Base-by-base conservation (phyloP, 2,113 vertebrate species). In the Hymenochirus boettgeri region DNA sequence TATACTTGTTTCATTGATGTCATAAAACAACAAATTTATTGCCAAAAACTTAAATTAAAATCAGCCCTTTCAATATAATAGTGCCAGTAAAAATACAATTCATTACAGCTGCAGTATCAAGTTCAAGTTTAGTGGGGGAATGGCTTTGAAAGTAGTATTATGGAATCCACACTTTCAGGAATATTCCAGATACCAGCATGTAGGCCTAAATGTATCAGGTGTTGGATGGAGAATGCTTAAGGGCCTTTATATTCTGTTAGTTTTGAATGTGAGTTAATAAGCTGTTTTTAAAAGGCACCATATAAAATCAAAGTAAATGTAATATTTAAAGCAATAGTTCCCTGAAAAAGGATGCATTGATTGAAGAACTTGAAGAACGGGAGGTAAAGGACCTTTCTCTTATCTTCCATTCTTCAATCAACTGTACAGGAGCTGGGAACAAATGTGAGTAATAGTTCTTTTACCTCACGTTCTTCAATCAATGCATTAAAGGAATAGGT, bases 1-100 rank as follows among this genome's bases (percentile, higher is more conserved):
- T 60, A 70, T 58, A 74, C 74, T 62, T 58, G 37, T 62, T 31
- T 78, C 71, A 78, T 71, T 74, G 69, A 63, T 74, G 61, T 46
- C 70, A 56, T 54, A 61, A 45, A 58, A 64, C 52, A 27, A 37
- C 7, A 8, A 31, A 35, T 48, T 47, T 42, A 22, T 59, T 61
- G 72, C 75, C 70, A 75, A 57, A 69, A 47, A 23, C 51, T 69
- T 53, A 60, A 69, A 69, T 69, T 59, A 24, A 59, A 60, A 37
- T 60, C 65, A 69, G 56, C 29, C 42, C 31, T 53, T 60, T 46
- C 57, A 45, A 60, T 69, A 69, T 57, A 53, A 27, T 51, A 54
- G 56, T 69, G 65, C 56, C 65, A 69, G 56, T 59, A 69, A 59
- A 66, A 69, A 60, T 57, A 69, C 47, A 69, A 69, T 57, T 69